These are phyloP conservation scores for Raja brachyura DNA, from an alignment of 2,113 vertebrate genomes.

Conservation along the genomic window DNA sequence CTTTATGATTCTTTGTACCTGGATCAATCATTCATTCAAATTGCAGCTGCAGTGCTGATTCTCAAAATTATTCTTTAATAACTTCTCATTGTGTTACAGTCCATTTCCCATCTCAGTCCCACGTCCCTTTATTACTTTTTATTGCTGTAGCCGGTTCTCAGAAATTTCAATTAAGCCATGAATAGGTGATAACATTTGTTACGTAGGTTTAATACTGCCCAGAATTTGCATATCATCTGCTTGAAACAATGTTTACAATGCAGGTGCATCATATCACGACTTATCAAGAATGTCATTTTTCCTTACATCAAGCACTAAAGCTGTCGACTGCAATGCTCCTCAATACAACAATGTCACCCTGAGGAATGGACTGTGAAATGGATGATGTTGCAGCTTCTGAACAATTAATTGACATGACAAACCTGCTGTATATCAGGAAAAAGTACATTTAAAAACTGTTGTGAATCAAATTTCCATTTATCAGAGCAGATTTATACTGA, in stretches of 20 bases:
- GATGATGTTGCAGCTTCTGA: neutral
- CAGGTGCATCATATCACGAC: neutral
- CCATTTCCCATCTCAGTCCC: too few species aligned
- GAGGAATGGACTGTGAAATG: neutral
- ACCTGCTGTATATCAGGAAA: neutral
- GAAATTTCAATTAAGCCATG: neutral
- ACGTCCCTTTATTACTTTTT: too few species aligned
- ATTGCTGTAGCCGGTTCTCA: neutral
- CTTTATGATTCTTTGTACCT: too few species aligned
- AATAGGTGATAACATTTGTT: neutral
- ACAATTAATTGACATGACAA: neutral
- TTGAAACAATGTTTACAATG: neutral
- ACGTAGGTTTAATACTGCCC: neutral
- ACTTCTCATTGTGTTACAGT: too few species aligned
- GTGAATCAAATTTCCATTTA: neutral
- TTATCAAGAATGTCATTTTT: neutral
- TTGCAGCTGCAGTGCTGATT: too few species aligned
- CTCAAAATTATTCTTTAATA: too few species aligned
- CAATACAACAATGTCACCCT: neutral
- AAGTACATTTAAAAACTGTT: neutral
- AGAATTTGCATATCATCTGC: neutral
- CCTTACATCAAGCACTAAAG: neutral
- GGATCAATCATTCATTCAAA: too few species aligned
- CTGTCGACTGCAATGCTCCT: neutral
- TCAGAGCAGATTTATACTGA: conserved; percentile 1